Conservation (phyloP, 92 coral and sea anemone genomes). For the Parazoanthus swiftii region DNA sequence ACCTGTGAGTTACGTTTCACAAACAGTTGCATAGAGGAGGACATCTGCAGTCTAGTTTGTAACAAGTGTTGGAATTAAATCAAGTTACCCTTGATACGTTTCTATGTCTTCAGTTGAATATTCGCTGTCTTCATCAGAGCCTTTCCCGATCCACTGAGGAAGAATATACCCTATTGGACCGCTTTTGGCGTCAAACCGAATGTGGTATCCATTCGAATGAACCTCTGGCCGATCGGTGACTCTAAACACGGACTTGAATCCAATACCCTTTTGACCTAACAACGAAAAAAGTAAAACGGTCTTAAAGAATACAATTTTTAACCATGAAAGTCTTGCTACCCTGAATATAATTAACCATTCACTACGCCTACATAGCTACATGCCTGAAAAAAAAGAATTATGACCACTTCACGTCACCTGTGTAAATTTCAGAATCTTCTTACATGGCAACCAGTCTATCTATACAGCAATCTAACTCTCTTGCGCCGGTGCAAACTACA, state of each 20-base stretch:
- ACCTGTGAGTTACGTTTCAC: neutral
- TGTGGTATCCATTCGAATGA: slow-evolving; percentile 91
- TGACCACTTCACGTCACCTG: no score
- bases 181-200: slow-evolving; percentile 89
- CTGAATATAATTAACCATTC: no score
- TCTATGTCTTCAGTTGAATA: neutral
- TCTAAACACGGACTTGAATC: slow-evolving; percentile 91
- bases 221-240: slow-evolving; percentile 88
- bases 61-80: neutral
- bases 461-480: neutral
- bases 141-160: slow-evolving; percentile 79
- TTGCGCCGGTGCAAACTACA: no score
- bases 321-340: neutral
- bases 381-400: no score
- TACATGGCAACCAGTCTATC: neutral
- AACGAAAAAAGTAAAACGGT: neutral
- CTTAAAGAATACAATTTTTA: no score
- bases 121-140: slow-evolving; percentile 25
- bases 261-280: slow-evolving; percentile 93
- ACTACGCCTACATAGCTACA: no score
- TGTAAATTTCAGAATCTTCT: neutral
- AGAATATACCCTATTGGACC: slow-evolving; percentile 90
- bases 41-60: no score
- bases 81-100: slow-evolving; percentile 13
- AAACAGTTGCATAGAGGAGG: no score